These are phyloP conservation scores for Leptinotarsa peninsularis DNA, from an alignment of 2,888 invertebrate genomes.

Conservation along the genomic window DNA sequence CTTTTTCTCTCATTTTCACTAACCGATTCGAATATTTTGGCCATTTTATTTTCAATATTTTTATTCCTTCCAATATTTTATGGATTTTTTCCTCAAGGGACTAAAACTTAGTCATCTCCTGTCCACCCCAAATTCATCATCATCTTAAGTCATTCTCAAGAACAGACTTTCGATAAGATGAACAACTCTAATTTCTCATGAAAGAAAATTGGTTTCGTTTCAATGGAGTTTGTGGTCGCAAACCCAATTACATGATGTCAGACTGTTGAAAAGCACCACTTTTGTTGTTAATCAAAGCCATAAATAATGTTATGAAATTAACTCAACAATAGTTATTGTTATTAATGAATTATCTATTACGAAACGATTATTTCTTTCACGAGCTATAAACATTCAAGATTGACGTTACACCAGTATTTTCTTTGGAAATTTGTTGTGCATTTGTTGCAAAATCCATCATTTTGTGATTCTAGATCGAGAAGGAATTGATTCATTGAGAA, in stretches of 20 bases:
- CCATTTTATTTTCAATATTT: too few species aligned
- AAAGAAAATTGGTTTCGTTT: not conserved
- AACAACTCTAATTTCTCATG: not conserved
- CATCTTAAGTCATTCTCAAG: too few species aligned
- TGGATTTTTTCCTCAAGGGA: too few species aligned
- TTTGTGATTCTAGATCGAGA: too few species aligned
- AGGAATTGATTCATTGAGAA: too few species aligned
- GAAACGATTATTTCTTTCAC: not conserved
- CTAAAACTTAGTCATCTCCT: not conserved
- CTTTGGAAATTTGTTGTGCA: too few species aligned
- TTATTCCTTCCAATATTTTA: too few species aligned
- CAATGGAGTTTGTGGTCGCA: not conserved
- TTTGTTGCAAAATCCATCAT: too few species aligned
- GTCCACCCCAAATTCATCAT: too few species aligned
- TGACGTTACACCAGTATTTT: too few species aligned
- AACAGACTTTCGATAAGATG: not conserved
- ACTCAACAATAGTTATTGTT: conserved; percentile 12
- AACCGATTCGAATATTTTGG: too few species aligned
- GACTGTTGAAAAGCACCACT: not conserved
- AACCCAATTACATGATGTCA: conserved; percentile 1
- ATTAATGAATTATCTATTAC: not conserved
- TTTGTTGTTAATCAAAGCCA: conserved; percentile 10
- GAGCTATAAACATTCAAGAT: not conserved
- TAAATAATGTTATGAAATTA: conserved; percentile 18
- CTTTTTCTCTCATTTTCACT: too few species aligned